Percentiles rank a stretch among this genome's conserved stretches.
Evolutionary conservation across 2,888 invertebrate genomes (phyloP).

Genomic region (Chirona hameri): DNA sequence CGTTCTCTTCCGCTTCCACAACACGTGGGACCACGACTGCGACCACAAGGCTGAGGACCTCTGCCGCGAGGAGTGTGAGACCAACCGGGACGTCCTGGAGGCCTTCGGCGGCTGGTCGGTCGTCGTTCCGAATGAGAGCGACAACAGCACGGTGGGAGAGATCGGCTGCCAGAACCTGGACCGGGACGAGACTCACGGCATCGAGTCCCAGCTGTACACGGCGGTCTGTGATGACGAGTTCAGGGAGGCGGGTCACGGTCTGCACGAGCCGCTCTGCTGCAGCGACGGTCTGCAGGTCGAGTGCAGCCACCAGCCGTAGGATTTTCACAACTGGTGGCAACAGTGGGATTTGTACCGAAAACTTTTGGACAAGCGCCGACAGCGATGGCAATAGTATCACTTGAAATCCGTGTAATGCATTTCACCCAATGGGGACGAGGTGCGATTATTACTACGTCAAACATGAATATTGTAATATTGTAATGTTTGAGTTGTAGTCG

Average conservation of each 20-base stretch:
- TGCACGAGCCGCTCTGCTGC: neutral
- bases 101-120: neutral
- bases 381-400: no score
- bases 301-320: neutral
- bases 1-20: neutral
- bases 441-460: no score
- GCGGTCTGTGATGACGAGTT: neutral
- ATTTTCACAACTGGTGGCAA: no score
- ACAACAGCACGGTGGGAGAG: neutral
- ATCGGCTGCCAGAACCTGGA: neutral
- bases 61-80: neutral
- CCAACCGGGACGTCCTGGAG: neutral
- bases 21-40: neutral
- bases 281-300: neutral
- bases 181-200: neutral
- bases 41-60: neutral
- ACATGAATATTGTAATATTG: no score
- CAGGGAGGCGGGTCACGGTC: neutral
- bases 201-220: neutral
- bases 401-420: no score
- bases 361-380: no score
- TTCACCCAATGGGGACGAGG: no score
- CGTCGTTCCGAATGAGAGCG: neutral
- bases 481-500: no score
- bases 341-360: no score